These are phyloP conservation scores for Alectura lathami DNA, from an alignment of 2,113 vertebrate species.

Conservation along the genomic window DNA sequence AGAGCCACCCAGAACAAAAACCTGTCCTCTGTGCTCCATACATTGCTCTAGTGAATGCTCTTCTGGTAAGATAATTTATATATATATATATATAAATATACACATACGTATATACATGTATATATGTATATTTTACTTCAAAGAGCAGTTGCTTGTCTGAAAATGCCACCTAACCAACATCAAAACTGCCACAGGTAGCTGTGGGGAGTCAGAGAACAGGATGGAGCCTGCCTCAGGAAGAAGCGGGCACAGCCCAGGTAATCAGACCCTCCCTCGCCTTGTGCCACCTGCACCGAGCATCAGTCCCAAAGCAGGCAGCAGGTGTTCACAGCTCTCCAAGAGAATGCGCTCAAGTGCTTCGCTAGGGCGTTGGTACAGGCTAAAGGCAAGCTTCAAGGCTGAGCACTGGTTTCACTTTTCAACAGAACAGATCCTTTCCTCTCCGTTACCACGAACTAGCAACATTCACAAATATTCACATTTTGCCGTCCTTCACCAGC, in stretches of 20 bases:
- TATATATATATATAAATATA: too few species aligned
- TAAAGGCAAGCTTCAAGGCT: not conserved
- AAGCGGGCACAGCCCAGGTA: not conserved
- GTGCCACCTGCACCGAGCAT: not conserved
- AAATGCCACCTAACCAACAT: not conserved
- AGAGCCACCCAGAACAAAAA: not conserved
- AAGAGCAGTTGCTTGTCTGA: slow-evolving; percentile 1
- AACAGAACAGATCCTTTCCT: not conserved
- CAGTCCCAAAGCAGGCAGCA: not conserved
- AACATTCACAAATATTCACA: not conserved
- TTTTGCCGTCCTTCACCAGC: not conserved
- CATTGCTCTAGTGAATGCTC: slow-evolving; percentile 4
- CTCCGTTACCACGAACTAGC: not conserved
- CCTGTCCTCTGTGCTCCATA: not conserved
- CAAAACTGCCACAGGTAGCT: not conserved
- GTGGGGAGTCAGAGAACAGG: not conserved
- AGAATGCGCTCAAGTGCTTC: not conserved
- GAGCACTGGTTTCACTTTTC: not conserved
- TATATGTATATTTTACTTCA: not conserved
- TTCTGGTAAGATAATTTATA: not conserved
- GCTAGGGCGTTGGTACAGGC: not conserved
- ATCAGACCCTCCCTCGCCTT: not conserved
- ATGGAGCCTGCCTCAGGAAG: not conserved
- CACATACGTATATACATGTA: too few species aligned
- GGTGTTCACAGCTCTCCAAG: not conserved